A percentile compares a stretch with the other conserved stretches of the same genome.
phyloP scores from a whole-genome alignment of 2,113 vertebrate genomes.

The Romanogobio albipinnatus region DNA sequence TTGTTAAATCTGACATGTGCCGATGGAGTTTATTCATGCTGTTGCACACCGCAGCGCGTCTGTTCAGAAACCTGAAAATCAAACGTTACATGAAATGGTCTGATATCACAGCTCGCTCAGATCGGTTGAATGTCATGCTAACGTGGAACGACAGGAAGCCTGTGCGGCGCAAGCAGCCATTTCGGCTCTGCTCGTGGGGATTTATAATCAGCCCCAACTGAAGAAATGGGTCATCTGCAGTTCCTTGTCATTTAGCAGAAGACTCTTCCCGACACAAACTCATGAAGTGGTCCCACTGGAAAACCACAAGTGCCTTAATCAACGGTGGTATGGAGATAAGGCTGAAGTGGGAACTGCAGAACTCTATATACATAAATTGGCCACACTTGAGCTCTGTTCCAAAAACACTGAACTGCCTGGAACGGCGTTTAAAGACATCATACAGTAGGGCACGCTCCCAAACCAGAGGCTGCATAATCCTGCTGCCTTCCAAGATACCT shows the following conservation, averaged over 20 bases:
- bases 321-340: constrained; percentile 7
- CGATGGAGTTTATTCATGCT: not conserved
- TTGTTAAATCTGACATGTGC: not conserved
- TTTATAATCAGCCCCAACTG: constrained; percentile 26
- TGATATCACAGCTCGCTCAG: not conserved
- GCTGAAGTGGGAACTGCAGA: not conserved
- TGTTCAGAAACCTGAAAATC: constrained; percentile 24
- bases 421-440: not conserved
- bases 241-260: constrained; percentile 15
- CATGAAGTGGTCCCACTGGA: not conserved
- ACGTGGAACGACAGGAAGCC: constrained; percentile 25
- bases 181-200: not conserved
- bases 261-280: not conserved
- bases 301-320: constrained; percentile 6
- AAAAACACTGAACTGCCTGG: not conserved
- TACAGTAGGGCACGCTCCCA: not conserved
- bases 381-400: not conserved
- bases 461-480: not conserved
- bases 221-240: constrained; percentile 15
- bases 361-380: not conserved
- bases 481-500: not conserved
- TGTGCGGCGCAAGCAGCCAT: not conserved
- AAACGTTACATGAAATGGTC: not conserved
- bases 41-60: not conserved
- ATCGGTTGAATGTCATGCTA: constrained; percentile 12